These are phyloP conservation scores for Reticulitermes speratus DNA, from an alignment of 1,140 invertebrate species.

Conservation along the genomic window DNA sequence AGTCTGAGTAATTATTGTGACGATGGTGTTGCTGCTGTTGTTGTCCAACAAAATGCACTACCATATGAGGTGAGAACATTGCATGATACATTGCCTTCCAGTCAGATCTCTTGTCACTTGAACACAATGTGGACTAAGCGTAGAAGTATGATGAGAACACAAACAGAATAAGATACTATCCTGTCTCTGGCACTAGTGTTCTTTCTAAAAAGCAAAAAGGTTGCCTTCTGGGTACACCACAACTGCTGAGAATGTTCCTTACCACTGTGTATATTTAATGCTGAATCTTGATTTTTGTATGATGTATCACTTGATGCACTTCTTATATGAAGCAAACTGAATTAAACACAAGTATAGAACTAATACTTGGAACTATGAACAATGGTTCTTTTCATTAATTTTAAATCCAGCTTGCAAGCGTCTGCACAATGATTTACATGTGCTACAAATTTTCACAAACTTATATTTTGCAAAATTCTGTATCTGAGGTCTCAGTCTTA, in stretches of 20 bases:
- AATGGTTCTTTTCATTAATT: background rate
- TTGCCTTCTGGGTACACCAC: background rate
- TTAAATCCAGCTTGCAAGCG: background rate
- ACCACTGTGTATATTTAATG: background rate
- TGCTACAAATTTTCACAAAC: background rate
- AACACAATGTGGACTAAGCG: conserved; percentile 15
- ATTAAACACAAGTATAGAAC: background rate
- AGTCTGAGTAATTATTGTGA: background rate
- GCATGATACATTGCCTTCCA: conserved; percentile 26
- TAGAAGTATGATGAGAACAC: background rate
- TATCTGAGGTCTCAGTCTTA: background rate
- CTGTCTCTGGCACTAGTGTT: background rate
- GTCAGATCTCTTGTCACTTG: background rate
- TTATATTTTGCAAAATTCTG: background rate
- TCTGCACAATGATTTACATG: background rate
- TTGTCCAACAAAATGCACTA: conserved; percentile 13
- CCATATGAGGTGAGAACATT: conserved; percentile 24
- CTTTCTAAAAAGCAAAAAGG: background rate
- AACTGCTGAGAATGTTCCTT: background rate
- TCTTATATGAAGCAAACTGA: background rate
- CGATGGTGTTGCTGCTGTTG: background rate
- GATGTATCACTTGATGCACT: background rate
- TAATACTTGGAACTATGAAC: conserved; percentile 12
- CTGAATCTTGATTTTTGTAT: background rate
- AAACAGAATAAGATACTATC: background rate